Evolutionary conservation across 2,888 invertebrate genomes (phyloP).

Genomic region (Drosophila dives): DNA sequence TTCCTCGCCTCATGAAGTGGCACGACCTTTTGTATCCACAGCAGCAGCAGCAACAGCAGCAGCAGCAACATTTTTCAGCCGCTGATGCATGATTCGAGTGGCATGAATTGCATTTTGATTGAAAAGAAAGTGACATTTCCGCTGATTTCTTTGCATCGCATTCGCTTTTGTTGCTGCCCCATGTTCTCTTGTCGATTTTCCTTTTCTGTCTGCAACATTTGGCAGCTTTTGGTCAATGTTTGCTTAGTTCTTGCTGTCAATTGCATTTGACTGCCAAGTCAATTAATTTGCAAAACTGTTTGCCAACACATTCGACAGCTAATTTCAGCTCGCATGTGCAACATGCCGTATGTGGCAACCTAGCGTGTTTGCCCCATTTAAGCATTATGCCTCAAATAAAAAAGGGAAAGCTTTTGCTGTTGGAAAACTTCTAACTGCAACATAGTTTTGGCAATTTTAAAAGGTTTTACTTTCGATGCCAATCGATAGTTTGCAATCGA

Average conservation of each 20-base stretch:
- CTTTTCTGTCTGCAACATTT: constrained; percentile 41
- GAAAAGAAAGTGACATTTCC: constrained; percentile 81
- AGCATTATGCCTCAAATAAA: background rate
- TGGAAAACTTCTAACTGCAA: background rate
- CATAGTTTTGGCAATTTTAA: background rate
- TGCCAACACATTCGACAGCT: constrained; percentile 45
- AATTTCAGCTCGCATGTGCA: constrained; percentile 34
- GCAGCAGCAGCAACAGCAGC: background rate
- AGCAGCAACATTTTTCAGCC: constrained; percentile 18
- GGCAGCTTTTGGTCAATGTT: constrained; percentile 36
- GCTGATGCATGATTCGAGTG: constrained; percentile 63
- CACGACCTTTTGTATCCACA: constrained; percentile 53
- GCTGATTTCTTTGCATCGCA: constrained; percentile 66
- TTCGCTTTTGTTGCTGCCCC: constrained; percentile 16
- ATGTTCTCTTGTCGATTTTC: constrained; percentile 38
- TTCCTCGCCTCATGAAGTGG: constrained; percentile 54
- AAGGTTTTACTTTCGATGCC: background rate
- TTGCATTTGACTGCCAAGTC: constrained; percentile 34
- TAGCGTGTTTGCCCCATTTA: constrained; percentile 2
- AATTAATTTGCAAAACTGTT: constrained; percentile 40
- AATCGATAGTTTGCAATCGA: background rate
- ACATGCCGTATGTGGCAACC: constrained; percentile 11
- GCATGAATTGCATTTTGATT: constrained; percentile 80
- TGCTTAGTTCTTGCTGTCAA: constrained; percentile 33
- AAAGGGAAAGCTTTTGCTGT: constrained; percentile 15